Percentiles rank a stretch among this genome's conserved stretches.
Conservation (phyloP, 2,888 invertebrate genomes). For the Meloe dianella region DNA sequence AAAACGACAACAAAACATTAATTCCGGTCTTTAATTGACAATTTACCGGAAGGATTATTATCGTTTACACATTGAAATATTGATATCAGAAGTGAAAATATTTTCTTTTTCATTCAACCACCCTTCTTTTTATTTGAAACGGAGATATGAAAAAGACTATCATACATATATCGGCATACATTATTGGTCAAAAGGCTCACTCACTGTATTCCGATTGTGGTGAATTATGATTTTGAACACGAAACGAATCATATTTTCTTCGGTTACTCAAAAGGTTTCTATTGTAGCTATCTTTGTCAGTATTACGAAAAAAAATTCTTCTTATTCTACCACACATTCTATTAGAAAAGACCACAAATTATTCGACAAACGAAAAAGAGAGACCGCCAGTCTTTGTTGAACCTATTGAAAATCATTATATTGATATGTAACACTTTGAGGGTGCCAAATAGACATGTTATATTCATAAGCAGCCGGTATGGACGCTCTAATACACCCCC, state of each 20-base stretch:
- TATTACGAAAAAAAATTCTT: conserved; percentile 40
- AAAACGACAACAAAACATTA: too few relatives aligned
- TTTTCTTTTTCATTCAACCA: not conserved
- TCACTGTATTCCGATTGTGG: conserved; percentile 57
- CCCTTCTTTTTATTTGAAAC: not conserved
- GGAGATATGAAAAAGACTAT: not conserved
- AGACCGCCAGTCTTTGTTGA: conserved; percentile 46
- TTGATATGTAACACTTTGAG: conserved; percentile 61
- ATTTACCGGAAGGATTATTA: too few relatives aligned
- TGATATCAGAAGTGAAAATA: not conserved
- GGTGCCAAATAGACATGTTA: conserved; percentile 61
- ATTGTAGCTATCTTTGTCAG: conserved; percentile 38
- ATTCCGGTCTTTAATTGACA: too few relatives aligned
- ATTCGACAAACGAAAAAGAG: conserved; percentile 33
- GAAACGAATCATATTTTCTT: conserved; percentile 61
- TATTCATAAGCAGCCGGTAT: conserved; percentile 58
- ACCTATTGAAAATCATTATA: conserved; percentile 58
- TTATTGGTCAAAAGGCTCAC: conserved; percentile 60
- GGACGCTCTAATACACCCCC: not conserved
- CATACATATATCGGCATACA: conserved; percentile 53
- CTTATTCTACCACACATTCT: conserved; percentile 48
- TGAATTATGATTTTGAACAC: conserved; percentile 58
- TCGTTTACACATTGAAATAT: not conserved
- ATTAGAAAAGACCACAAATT: conserved; percentile 51
- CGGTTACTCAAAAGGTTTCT: conserved; percentile 55